These are phyloP conservation scores for Tupiocoris notatus DNA, from an alignment of 2,888 invertebrate genomes.

Conservation along the genomic window DNA sequence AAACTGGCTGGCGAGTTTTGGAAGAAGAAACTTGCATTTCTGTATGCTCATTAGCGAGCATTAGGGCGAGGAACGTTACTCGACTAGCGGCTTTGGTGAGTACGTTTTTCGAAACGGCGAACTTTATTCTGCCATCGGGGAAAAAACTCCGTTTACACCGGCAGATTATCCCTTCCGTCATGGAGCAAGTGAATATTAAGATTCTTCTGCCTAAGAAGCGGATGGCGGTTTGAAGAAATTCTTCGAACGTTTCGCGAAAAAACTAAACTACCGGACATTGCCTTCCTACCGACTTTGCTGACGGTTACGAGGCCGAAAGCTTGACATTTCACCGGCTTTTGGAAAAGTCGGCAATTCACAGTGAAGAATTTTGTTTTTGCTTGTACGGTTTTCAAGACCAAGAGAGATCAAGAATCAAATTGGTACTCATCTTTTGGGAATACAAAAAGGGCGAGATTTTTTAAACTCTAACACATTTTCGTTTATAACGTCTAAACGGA, in stretches of 20 bases:
- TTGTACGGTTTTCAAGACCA: too few species aligned
- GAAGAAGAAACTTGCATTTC: background rate
- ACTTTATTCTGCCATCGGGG: background rate
- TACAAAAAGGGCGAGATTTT: too few species aligned
- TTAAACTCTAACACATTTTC: too few species aligned
- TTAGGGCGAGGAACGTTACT: background rate
- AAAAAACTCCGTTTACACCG: background rate
- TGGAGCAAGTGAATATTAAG: background rate
- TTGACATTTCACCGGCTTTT: too few species aligned
- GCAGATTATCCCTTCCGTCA: background rate
- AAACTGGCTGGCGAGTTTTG: too few species aligned
- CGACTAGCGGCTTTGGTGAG: background rate
- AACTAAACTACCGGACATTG: background rate
- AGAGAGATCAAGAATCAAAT: too few species aligned
- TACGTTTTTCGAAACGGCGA: background rate
- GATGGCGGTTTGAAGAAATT: background rate
- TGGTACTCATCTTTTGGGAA: too few species aligned
- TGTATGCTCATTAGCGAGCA: background rate
- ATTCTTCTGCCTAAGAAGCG: background rate
- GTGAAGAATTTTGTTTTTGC: too few species aligned
- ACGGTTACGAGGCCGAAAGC: too few species aligned
- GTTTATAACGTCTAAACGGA: too few species aligned
- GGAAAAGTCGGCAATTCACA: too few species aligned
- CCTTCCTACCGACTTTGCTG: background rate
- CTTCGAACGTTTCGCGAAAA: background rate